phyloP scores from a whole-genome alignment of 2,797 vertebrate species.

The Psittacula derbiana region DNA sequence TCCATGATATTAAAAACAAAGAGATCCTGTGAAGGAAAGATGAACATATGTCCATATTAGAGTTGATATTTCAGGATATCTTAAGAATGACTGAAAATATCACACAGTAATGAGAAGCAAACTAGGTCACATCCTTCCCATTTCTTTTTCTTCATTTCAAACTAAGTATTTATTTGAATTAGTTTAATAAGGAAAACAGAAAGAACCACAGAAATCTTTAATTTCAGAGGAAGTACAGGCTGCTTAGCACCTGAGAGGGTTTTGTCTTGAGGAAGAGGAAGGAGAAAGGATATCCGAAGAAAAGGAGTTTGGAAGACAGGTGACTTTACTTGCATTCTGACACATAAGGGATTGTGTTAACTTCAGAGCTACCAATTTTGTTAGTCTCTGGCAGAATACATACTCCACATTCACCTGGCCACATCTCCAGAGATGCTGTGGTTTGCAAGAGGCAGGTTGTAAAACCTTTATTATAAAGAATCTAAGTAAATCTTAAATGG shows the following conservation, averaged over 20 bases:
- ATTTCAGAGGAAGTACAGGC: neutral
- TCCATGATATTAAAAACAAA: neutral
- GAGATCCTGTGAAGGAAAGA: neutral
- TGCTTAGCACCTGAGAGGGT: neutral
- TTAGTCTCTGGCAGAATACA: neutral
- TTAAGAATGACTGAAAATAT: neutral
- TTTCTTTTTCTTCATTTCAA: neutral
- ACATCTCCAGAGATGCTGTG: neutral
- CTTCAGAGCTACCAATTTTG: neutral
- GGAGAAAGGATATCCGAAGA: neutral
- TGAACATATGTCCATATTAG: neutral
- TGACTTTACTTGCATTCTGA: neutral
- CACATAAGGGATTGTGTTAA: neutral
- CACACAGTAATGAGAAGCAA: neutral
- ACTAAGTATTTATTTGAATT: slow-evolving; percentile 3
- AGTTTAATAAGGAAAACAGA: neutral
- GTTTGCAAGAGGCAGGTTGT: neutral
- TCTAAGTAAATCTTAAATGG: neutral
- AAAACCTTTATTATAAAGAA: neutral
- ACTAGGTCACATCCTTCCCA: neutral
- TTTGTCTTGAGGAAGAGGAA: neutral
- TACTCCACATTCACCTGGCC: neutral
- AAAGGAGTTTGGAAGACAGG: neutral
- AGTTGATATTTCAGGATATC: neutral
- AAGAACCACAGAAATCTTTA: neutral